Percentiles rank a stretch among this genome's conserved stretches.
phyloP scores from a whole-genome alignment of 2,888 invertebrate genomes.

The Hydraecia micacea region DNA sequence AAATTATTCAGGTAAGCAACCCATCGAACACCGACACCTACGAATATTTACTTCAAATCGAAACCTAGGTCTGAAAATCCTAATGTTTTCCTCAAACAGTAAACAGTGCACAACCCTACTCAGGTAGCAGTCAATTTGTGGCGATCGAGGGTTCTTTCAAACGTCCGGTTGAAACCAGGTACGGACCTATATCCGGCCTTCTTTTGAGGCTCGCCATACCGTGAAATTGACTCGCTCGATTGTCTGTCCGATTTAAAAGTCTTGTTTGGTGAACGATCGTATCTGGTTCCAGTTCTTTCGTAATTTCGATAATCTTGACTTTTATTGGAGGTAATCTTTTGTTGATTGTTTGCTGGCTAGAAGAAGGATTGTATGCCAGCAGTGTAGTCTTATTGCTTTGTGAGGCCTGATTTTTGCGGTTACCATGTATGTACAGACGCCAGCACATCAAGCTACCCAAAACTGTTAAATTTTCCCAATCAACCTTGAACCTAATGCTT shows the following conservation, averaged over 20 bases:
- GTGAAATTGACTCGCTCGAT: constrained; percentile 86
- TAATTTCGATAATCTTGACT: constrained; percentile 65
- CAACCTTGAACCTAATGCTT: too few species aligned
- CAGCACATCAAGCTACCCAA: too few species aligned
- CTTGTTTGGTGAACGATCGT: constrained; percentile 71
- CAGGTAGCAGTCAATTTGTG: constrained; percentile 74
- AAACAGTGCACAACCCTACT: constrained; percentile 62
- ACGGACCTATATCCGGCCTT: constrained; percentile 66
- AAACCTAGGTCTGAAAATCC: constrained; percentile 20
- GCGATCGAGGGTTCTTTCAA: constrained; percentile 69
- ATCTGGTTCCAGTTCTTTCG: constrained; percentile 40
- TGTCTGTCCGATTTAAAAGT: constrained; percentile 79
- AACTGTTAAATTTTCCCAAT: too few species aligned
- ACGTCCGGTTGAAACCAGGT: constrained; percentile 76
- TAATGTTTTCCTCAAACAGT: constrained; percentile 53
- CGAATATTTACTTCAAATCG: constrained; percentile 44
- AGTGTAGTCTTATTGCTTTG: neutral
- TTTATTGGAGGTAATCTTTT: constrained; percentile 53
- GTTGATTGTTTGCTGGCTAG: neutral
- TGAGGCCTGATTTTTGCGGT: neutral
- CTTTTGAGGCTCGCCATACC: constrained; percentile 79
- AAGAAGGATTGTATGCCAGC: neutral
- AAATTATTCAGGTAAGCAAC: neutral
- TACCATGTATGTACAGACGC: neutral
- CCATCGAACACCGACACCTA: neutral